Evolutionary conservation across 2,888 invertebrate species (phyloP), one percentile per base, ranked within the genome.

Genomic region (Lottia scabra): DNA sequence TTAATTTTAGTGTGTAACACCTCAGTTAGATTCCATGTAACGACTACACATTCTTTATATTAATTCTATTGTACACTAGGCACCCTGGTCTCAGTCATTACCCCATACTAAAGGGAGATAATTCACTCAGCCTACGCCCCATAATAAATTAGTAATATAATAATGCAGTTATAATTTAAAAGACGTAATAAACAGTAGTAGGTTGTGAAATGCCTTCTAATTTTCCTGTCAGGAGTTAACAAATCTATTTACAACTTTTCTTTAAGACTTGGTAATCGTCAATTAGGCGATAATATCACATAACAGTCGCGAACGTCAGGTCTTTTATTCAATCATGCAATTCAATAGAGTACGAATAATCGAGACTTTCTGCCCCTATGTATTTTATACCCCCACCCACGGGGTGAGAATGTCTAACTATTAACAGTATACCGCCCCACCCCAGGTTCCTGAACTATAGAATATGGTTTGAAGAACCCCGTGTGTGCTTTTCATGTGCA

Each of bases 181-280:
- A 56, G 19, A 56, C 56, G 56, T 56, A 56, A 56, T 56, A 56
- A 56, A 56, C 56, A 56, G 56, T 23, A 23, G 56, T 56, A 19
- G 23, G 19, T 23, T 56, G 56, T 10, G 23, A 10, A 56, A 19
- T 56, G 56, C 23, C 56, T 56, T 56, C 19, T 56, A 56, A 56
- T 56, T 56, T 56, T 19, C 56, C 15, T 56, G 56, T 56, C 56
- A 23, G 19, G 19, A 56, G 19, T 56, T 56, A 56, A 56, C 56
- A 56, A 56, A 56, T 56, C 56, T 23, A 56, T 56, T 56, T 56
- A 56, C 23, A 56, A 23, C 38, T 38, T 56, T 56, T 56, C 56
- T 56, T 23, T 56, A 56, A n/a, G 23, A 56, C 23, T 38, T 38
- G 19, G 12, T 56, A 56, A 56, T 23, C 23, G 56, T 19, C 19